phyloP scores from a whole-genome alignment of 2,797 vertebrate genomes.

The Holocentrus rufus region DNA sequence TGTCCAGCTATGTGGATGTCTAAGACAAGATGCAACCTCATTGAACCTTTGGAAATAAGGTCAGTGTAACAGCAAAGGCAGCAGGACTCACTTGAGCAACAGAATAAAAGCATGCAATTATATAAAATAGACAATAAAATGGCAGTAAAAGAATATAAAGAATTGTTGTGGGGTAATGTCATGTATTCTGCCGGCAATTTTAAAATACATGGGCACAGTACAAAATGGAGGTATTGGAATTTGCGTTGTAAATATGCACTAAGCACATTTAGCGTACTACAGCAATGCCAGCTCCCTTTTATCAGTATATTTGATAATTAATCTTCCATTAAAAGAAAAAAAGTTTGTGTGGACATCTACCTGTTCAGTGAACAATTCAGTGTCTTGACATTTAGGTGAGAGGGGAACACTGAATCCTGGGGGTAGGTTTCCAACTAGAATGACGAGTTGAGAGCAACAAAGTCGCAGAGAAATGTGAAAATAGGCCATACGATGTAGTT shows the following conservation, averaged over 20 bases:
- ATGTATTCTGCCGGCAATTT: too few species aligned
- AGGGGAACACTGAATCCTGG: not conserved
- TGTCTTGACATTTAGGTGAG: conserved; percentile 2
- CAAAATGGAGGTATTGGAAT: too few species aligned
- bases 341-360: not conserved
- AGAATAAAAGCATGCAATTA: not conserved
- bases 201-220: too few species aligned
- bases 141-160: too few species aligned
- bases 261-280: too few species aligned
- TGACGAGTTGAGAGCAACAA: not conserved
- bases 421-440: not conserved
- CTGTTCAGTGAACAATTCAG: not conserved
- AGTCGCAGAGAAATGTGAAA: not conserved
- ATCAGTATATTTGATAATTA: not conserved
- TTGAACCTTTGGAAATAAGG: conserved; percentile 10
- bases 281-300: too few species aligned
- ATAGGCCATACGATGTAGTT: not conserved
- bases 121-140: not conserved
- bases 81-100: not conserved
- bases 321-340: not conserved
- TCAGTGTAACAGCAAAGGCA: not conserved
- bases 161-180: too few species aligned
- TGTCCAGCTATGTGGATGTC: not conserved
- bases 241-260: not conserved
- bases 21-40: not conserved